Conservation (phyloP, 2,113 vertebrate genomes). For the Saccopteryx leptura region DNA sequence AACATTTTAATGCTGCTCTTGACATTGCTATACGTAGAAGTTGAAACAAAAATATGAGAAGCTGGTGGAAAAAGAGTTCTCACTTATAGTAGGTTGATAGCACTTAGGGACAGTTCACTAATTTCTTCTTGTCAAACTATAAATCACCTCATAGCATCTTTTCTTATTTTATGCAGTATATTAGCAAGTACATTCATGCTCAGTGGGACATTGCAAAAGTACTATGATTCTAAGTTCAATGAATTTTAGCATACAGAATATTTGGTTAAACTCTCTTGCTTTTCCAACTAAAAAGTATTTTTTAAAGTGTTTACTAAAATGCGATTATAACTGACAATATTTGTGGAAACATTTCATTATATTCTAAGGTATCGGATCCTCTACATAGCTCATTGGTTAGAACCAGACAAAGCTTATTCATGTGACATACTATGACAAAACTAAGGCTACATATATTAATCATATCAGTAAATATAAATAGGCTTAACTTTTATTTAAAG, state of each 20-base stretch:
- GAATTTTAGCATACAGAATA: background rate
- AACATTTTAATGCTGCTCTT: background rate
- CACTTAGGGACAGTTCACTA: background rate
- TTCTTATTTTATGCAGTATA: background rate
- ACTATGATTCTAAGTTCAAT: background rate
- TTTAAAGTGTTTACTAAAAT: background rate
- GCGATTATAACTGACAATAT: constrained; percentile 19
- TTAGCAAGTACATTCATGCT: background rate
- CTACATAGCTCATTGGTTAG: background rate
- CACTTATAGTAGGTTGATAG: background rate
- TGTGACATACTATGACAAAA: background rate
- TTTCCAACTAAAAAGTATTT: background rate
- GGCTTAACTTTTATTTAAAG: background rate
- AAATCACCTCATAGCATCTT: background rate
- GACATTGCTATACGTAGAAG: background rate
- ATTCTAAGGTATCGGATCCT: background rate
- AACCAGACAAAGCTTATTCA: background rate
- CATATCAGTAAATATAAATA: background rate
- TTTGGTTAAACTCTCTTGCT: constrained; percentile 18
- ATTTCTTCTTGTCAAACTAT: constrained; percentile 11
- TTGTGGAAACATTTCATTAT: background rate
- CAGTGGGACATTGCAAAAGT: background rate
- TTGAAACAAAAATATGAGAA: constrained; percentile 24
- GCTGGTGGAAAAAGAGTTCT: background rate
- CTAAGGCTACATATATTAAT: background rate